Conservation (phyloP, 2,113 vertebrate species). For the Callipepla squamata region DNA sequence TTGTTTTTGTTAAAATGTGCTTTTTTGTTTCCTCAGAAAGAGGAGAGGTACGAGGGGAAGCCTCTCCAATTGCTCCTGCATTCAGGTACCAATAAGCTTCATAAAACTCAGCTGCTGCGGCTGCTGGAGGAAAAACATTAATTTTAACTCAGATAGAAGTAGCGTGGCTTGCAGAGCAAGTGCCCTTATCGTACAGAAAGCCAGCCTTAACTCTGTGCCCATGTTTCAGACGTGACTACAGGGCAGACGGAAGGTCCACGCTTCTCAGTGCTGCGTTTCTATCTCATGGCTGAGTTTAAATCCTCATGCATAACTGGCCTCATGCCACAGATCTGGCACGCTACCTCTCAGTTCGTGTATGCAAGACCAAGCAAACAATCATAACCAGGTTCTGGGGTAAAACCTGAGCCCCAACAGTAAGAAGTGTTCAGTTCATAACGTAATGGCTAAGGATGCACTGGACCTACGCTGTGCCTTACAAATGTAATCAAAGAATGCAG, state of each 20-base stretch:
- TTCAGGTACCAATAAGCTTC: neutral
- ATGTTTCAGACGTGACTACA: neutral
- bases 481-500: neutral
- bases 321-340: neutral
- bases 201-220: neutral
- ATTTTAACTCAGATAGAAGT: neutral
- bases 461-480: neutral
- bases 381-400: neutral
- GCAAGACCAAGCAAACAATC: neutral
- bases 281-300: fast-evolving
- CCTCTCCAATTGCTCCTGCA: neutral
- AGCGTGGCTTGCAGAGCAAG: neutral
- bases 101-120: neutral
- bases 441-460: neutral
- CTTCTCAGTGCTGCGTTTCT: neutral
- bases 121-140: neutral
- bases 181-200: neutral
- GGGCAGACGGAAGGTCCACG: fast-evolving
- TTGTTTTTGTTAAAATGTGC: neutral
- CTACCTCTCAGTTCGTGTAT: too few relatives aligned
- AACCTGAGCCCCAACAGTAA: neutral
- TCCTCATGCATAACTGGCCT: neutral
- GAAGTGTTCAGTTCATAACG: neutral
- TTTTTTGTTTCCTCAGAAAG: neutral
- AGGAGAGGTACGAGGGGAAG: neutral